phyloP scores from a whole-genome alignment of 2,888 invertebrate genomes.

The Peribatodes rhomboidaria region DNA sequence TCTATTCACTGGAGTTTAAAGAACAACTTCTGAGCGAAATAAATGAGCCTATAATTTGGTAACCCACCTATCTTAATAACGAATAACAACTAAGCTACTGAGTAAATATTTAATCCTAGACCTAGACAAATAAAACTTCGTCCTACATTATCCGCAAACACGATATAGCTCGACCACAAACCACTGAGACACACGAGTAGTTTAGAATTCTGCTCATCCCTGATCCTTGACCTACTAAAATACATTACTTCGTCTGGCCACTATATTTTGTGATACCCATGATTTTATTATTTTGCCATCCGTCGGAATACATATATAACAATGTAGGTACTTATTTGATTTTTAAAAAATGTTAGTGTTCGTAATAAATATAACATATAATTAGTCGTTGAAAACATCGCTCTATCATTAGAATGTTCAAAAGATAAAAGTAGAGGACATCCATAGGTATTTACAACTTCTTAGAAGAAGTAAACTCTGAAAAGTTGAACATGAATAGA shows the following conservation, averaged over 20 bases:
- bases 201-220: constrained; percentile 30
- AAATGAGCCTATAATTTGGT: too few relatives aligned
- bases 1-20: too few relatives aligned
- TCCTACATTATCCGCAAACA: constrained; percentile 3
- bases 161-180: constrained; percentile 22
- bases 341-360: too few relatives aligned
- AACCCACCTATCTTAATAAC: too few relatives aligned
- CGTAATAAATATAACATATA: too few relatives aligned
- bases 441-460: background rate
- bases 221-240: constrained; percentile 30
- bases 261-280: background rate
- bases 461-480: background rate
- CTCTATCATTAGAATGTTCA: background rate
- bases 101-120: constrained; percentile 10
- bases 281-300: background rate
- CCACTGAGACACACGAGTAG: constrained; percentile 18
- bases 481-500: background rate
- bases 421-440: background rate
- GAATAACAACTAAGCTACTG: background rate
- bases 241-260: background rate
- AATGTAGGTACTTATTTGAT: too few relatives aligned
- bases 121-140: constrained; percentile 7
- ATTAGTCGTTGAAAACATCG: too few relatives aligned
- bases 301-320: background rate
- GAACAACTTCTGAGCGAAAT: too few relatives aligned